Percentiles rank a stretch among this genome's conserved stretches.
These are phyloP conservation scores for Chascanopsetta lugubris DNA, from an alignment of 2,113 vertebrate species.

Conservation along the genomic window DNA sequence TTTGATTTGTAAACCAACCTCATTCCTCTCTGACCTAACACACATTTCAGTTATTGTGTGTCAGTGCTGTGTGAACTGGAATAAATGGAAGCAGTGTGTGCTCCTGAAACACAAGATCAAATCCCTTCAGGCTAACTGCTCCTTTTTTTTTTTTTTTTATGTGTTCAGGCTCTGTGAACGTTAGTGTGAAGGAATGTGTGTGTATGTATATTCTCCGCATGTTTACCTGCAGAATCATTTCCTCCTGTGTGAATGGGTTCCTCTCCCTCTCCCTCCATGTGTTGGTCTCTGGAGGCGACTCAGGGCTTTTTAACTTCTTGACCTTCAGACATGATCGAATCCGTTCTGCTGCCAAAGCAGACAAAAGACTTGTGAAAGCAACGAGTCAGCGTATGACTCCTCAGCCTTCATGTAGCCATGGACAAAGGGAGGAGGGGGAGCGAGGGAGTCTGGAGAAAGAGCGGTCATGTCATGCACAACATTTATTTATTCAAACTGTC, in stretches of 20 bases:
- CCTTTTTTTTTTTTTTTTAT: too few relatives aligned
- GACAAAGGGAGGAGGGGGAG: conserved; percentile 28
- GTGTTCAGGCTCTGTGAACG: not conserved
- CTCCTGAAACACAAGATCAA: conserved; percentile 25
- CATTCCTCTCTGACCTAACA: not conserved
- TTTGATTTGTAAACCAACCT: not conserved
- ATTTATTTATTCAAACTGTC: conserved; percentile 79
- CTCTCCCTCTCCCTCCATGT: conserved; percentile 5
- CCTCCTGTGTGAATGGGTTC: conserved; percentile 30
- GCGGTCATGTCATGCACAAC: conserved; percentile 56
- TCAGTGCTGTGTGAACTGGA: not conserved
- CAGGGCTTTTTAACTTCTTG: conserved; percentile 68
- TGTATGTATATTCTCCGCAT: conserved; percentile 1
- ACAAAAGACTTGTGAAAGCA: conserved; percentile 69
- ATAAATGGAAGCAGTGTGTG: conserved; percentile 10
- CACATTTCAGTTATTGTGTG: conserved; percentile 4
- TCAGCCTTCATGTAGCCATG: conserved; percentile 58
- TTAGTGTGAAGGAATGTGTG: not conserved
- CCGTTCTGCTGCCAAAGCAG: conserved; percentile 68
- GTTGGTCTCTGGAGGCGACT: conserved; percentile 47
- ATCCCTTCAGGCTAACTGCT: not conserved
- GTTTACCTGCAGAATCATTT: conserved; percentile 50
- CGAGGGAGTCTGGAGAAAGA: conserved; percentile 14
- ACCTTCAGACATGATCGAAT: conserved; percentile 77
- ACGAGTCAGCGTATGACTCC: conserved; percentile 68